Evolutionary conservation across 2,113 vertebrate genomes (phyloP).

Genomic region (Microcebus lehilahytsara): DNA sequence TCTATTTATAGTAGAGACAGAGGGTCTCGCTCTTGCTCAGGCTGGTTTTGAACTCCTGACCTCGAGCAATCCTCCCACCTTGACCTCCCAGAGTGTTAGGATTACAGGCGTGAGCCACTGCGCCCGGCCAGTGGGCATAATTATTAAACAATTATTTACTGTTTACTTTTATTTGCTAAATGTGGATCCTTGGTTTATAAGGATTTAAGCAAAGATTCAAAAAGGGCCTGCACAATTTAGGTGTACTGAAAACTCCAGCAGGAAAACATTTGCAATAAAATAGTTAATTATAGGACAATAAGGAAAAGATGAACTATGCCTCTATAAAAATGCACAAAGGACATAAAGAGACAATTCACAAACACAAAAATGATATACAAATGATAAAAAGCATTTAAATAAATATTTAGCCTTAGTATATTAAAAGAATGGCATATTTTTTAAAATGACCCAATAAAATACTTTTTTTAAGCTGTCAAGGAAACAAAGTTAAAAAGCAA

Average conservation of each 20-base stretch:
- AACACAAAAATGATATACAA: background rate
- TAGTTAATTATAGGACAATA: background rate
- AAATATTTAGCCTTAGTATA: background rate
- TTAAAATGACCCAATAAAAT: background rate
- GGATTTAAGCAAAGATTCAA: background rate
- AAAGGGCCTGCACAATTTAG: background rate
- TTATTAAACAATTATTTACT: background rate
- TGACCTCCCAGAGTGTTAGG: no score
- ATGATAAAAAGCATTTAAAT: background rate
- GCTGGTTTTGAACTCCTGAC: no score
- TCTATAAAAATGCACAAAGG: background rate
- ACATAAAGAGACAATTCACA: background rate
- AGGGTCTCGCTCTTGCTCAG: no score
- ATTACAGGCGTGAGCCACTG: no score
- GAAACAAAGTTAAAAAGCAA: background rate
- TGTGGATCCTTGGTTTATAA: background rate
- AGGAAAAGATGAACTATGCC: background rate
- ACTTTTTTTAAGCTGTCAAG: background rate
- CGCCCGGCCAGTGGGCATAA: background rate
- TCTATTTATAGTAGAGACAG: no score
- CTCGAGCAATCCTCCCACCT: no score
- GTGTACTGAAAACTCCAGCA: background rate
- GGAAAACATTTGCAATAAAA: background rate
- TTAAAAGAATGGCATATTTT: background rate
- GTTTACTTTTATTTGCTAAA: conserved; percentile 38